These are phyloP conservation scores for Achatina immaculata DNA, from an alignment of 1,140 invertebrate genomes.

Conservation along the genomic window DNA sequence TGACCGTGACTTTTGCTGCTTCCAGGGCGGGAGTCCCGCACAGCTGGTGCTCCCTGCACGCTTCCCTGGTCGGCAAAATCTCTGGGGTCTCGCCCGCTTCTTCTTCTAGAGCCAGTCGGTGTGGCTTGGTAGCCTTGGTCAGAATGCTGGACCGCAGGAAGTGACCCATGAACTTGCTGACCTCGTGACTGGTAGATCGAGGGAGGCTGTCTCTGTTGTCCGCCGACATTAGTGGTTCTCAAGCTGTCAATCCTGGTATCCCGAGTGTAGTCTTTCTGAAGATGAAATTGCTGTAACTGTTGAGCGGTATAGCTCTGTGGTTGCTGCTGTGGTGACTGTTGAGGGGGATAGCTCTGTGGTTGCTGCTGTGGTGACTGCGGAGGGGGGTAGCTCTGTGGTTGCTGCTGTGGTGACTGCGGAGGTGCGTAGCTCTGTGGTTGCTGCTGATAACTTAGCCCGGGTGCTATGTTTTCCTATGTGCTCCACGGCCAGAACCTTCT, in stretches of 20 bases:
- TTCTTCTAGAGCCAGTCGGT: background rate
- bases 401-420: too few species aligned
- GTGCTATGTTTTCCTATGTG: background rate
- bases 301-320: too few species aligned
- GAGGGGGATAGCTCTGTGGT: background rate
- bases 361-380: too few species aligned
- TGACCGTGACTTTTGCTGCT: background rate
- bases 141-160: background rate
- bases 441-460: background rate
- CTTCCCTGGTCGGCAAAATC: slow-evolving; percentile 1
- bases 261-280: background rate
- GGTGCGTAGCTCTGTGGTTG: too few species aligned
- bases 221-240: background rate
- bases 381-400: too few species aligned
- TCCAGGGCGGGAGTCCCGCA: background rate
- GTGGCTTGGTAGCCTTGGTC: background rate
- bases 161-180: background rate
- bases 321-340: background rate
- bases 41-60: background rate
- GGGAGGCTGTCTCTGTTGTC: background rate
- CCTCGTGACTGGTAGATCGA: background rate
- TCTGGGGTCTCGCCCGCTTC: background rate
- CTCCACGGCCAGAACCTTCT: too few species aligned
- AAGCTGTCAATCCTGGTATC: background rate
- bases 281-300: too few species aligned